Evolutionary conservation across 2,113 vertebrate genomes (phyloP), one percentile per base, ranked within the genome.

Genomic region (Gasterosteus aculeatus): DNA sequence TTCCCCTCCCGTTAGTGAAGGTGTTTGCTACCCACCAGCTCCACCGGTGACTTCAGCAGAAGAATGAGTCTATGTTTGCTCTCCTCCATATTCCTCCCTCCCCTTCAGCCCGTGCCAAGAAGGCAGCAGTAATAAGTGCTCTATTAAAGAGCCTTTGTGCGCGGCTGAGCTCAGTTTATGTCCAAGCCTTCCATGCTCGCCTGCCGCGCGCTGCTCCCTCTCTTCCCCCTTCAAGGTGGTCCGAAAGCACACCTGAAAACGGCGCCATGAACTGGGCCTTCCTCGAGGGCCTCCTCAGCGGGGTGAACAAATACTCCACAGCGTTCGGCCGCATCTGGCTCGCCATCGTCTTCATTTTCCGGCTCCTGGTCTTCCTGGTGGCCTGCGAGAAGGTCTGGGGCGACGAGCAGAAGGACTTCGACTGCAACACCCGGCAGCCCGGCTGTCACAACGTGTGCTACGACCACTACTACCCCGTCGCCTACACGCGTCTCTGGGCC

Each of bases 301-400:
- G 95, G 0, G 95, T 96, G 72, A 97, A 98, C 92, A 95, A 96
- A 42, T 97, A 96, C 72, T 96, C 96, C 60, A 98, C 97, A 0
- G 96, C 94, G 31, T 97, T 97, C 0, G 96, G 97, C 5, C 95
- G 95, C 56, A 86, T 98, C 82, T 98, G 97, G 96, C 95, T 98
- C 31, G 95, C 97, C 1, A 76, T 98, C 0, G 95, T 98, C 59
- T 98, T 98, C 84, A 93, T 98, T 82, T 98, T 98, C 92, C 94
- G 96, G 2, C 83, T 98, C 54, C 71, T 98, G 91, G 95, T 98
- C 39, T 97, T 97, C 18, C 78, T 97, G 85, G 96, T 98, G 89
- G 95, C 96, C 0, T 96, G 95, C 0, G 95, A 96, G 91, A 94
- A 90, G 1, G 96, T 98, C 44, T 98, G 96, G 96, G 95, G 95